Conservation (phyloP, 2,113 vertebrate species). For the Ariopsis seemanni region DNA sequence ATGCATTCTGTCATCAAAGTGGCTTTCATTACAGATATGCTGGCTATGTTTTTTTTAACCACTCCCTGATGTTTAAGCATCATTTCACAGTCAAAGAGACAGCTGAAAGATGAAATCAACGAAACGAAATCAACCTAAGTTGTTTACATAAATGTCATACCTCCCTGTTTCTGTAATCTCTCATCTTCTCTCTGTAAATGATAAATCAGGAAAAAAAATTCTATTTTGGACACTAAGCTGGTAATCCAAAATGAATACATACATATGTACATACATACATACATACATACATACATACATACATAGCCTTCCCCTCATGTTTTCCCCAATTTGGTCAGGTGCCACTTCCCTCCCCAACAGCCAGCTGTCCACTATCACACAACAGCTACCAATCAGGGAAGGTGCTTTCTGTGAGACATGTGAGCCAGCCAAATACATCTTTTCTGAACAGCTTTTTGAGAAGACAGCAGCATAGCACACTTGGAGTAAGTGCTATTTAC, state of each 20-base stretch:
- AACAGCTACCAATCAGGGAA: background rate
- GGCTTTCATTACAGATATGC: slow-evolving; percentile 39
- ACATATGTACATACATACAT: background rate
- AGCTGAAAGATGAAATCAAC: slow-evolving; percentile 33
- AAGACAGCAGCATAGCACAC: background rate
- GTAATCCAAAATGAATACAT: background rate
- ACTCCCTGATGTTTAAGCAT: slow-evolving; percentile 8
- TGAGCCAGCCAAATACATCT: background rate
- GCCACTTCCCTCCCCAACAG: background rate
- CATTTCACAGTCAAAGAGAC: slow-evolving; percentile 30
- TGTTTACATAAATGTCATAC: slow-evolving; percentile 14
- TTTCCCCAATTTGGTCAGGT: background rate
- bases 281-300: background rate
- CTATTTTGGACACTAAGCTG: background rate
- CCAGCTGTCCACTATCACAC: background rate
- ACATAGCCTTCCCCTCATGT: background rate
- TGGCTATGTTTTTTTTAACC: slow-evolving; percentile 1
- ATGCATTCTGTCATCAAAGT: slow-evolving; percentile 30
- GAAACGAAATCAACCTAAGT: slow-evolving; percentile 3
- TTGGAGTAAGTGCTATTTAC: background rate
- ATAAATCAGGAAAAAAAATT: background rate
- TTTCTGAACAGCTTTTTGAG: background rate
- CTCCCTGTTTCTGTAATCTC: background rate
- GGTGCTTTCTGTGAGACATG: background rate
- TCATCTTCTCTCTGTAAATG: background rate